phyloP scores from a whole-genome alignment of 2,797 vertebrate species.

The Tadarida brasiliensis region DNA sequence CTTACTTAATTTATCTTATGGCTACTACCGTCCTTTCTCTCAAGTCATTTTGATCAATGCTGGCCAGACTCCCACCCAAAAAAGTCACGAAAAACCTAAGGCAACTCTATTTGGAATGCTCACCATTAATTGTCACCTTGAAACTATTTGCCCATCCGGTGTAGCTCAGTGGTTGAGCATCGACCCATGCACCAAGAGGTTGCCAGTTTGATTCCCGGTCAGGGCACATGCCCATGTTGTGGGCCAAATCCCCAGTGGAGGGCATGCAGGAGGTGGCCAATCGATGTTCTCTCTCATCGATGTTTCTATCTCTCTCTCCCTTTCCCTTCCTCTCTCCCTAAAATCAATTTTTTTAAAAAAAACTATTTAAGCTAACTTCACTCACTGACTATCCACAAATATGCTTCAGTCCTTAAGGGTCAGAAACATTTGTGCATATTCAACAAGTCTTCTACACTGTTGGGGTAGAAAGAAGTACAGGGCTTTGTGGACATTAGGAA shows the following conservation, averaged over 20 bases:
- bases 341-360: background rate
- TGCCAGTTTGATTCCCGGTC: no score
- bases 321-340: no score
- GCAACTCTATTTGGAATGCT: constrained; percentile 30
- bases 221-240: no score
- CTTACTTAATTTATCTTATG: constrained; percentile 14
- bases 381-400: constrained; percentile 23
- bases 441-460: background rate
- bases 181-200: no score
- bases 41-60: constrained; percentile 46
- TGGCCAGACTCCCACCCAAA: background rate
- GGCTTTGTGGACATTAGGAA: background rate
- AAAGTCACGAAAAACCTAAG: background rate
- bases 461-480: background rate
- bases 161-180: no score
- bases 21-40: constrained; percentile 22
- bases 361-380: background rate
- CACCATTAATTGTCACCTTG: constrained; percentile 32
- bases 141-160: background rate
- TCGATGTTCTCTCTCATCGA: no score
- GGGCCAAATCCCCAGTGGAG: no score
- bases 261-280: no score
- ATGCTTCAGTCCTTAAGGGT: background rate
- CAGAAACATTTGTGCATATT: constrained; percentile 19
- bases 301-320: no score